These are phyloP conservation scores for Hemibagrus guttatus DNA, from an alignment of 2,797 vertebrate species.

Conservation along the genomic window DNA sequence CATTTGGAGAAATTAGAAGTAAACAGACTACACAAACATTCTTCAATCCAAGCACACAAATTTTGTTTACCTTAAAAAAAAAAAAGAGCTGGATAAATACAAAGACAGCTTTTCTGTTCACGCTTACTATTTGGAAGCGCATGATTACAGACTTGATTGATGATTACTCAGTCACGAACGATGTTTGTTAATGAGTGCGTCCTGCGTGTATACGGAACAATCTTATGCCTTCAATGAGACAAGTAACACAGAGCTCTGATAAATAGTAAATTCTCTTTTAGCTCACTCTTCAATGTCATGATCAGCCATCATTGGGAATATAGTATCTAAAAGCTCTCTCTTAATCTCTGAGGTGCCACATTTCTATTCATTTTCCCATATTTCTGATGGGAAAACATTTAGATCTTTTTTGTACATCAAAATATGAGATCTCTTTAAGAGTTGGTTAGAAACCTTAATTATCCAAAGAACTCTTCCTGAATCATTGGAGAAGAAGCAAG, in stretches of 20 bases:
- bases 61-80: background rate
- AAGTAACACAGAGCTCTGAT: background rate
- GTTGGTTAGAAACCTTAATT: background rate
- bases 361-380: background rate
- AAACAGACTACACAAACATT: background rate
- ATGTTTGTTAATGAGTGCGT: background rate
- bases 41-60: background rate
- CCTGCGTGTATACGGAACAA: background rate
- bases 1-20: background rate
- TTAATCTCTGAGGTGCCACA: background rate
- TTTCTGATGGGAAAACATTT: background rate
- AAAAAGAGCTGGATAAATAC: background rate
- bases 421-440: background rate
- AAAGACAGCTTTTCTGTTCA: background rate
- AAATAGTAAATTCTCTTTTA: background rate
- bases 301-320: background rate
- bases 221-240: background rate
- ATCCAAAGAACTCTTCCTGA: background rate
- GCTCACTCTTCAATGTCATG: background rate
- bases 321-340: background rate
- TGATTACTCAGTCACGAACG: background rate
- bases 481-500: background rate
- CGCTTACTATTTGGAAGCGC: background rate
- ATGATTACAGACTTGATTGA: background rate
- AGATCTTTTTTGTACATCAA: background rate